Base-by-base conservation (phyloP, 2,888 invertebrate species). In the Ophioninae sp. region DNA sequence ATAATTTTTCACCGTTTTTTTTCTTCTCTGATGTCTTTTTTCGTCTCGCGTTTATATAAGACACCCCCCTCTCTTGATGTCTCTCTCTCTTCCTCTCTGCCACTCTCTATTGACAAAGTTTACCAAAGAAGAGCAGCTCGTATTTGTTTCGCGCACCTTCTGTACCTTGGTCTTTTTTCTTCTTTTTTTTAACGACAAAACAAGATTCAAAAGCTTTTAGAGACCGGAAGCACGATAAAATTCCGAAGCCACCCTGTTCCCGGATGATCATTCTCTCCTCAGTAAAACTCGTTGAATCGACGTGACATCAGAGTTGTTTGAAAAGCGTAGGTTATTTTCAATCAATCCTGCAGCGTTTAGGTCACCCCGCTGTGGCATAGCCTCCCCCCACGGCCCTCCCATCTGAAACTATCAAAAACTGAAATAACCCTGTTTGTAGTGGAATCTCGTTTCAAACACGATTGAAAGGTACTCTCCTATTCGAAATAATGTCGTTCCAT, bases 381-480 rank as follows among this genome's bases (percentile, higher is more conserved):
- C 23, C 56, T 7, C 67, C 13, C 50, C 17, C 50, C 30, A 30
- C 30, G 30, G 30, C 0, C 13, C 50, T 2, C 50, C 17, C 50
- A 17, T 21, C 50, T 30, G 72, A 61, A 70, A 50, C 75, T 75
- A 76, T 83, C 76, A 76, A 79, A 83, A 76, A 72, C 74, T 44
- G n/a, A 23, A 21, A 50, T 13, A 59, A 76, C 21, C 75, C 56
- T 39, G 44, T 50, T 21, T 64, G 10, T 68, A 67, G 39, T 20
- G 37, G 50, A 64, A 8, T n/a, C 50, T 67, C 64, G 61, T 57
- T 78, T 57, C 23, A 65, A 79, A 79, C 41, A 56, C 62, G 76
- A 79, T 67, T 59, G 67, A 61, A 72, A 61, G n/a, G 13, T 0
- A 50, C 39, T 23, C 30, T 21, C 10, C 23, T 2, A 1, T n/a